Evolutionary conservation across 2,888 invertebrate species (phyloP), one percentile per base, ranked within the genome.

Genomic region (Sesamia inferens): DNA sequence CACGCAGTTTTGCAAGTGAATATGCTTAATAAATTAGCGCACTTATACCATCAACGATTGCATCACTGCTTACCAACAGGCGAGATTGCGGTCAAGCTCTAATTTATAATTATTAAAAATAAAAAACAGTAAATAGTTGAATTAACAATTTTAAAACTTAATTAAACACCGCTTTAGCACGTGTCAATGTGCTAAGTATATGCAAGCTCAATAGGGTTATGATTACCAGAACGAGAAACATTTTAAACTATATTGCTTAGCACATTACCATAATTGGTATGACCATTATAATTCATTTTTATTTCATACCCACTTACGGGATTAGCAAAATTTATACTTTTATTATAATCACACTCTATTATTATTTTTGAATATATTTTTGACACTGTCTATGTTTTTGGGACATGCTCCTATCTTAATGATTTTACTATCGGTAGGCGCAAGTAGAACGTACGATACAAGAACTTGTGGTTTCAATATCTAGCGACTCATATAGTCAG

Each of bases 201-300:
- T 77, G 68, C 68, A 79, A 69, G 70, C 44, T 78, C 85, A 91
- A 90, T 91, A 86, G 83, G 85, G 88, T 90, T 90, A 85, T 88
- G 87, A 90, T 90, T 78, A 82, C 82, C 61, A 82, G 71, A 70
- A 71, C 67, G 69, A 73, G 74, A 82, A 85, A 79, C 80, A 73
- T 82, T 86, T 86, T 77, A 57, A 78, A 78, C 73, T 79, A 86
- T 89, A 92, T 91, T 87, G 84, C 87, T 87, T 87, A 80, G 83
- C 84, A 85, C 92, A 91, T 92, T 93, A 92, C 79, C 85, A 88
- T 92, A 92, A 92, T 92, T 83, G 90, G 82, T 78, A 83, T 77
- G 74, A 79, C 87, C 90, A 92, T 93, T 93, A 92, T 84, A 84
- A 85, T 81, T 73, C 71, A 80, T 86, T 88, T 85, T 80, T 79